phyloP scores from a whole-genome alignment of 1,140 invertebrate genomes.

The Bicyclus anynana region DNA sequence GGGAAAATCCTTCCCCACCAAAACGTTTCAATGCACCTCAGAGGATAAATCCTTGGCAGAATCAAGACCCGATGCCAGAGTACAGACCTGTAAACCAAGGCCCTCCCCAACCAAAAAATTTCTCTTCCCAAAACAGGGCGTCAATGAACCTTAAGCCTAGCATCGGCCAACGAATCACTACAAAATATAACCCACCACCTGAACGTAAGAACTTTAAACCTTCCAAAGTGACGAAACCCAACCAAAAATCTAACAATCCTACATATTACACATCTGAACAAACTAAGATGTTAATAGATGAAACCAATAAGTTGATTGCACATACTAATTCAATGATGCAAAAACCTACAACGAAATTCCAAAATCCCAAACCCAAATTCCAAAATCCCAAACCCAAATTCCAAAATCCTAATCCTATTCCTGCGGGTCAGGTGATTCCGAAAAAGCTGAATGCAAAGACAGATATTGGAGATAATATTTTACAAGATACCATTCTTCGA shows the following conservation, averaged over 20 bases:
- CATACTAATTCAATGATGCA: too few relatives aligned
- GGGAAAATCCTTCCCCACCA: constrained; percentile 13
- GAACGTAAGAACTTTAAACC: constrained; percentile 26
- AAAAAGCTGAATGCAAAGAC: too few relatives aligned
- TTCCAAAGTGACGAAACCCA: constrained; percentile 36
- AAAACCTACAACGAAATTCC: not conserved
- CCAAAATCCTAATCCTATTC: not conserved
- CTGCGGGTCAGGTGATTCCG: too few relatives aligned
- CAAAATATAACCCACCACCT: constrained; percentile 6
- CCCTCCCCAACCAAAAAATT: constrained; percentile 5
- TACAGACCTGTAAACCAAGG: not conserved
- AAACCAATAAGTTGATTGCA: constrained; percentile 17
- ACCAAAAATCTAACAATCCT: not conserved
- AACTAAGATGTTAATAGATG: constrained; percentile 23
- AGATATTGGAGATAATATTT: too few relatives aligned
- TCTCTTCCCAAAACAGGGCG: not conserved
- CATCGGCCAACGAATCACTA: constrained; percentile 10
- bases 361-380: not conserved
- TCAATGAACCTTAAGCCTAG: constrained; percentile 4
- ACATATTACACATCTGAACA: constrained; percentile 8
- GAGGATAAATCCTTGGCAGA: constrained; percentile 23
- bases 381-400: not conserved
- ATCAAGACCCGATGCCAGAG: not conserved
- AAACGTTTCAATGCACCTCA: constrained; percentile 23
- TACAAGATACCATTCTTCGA: constrained; percentile 23